A percentile compares a stretch with the other conserved stretches of the same genome.
phyloP scores from a whole-genome alignment of 2,888 invertebrate species.

The Nesidiocoris tenuis region DNA sequence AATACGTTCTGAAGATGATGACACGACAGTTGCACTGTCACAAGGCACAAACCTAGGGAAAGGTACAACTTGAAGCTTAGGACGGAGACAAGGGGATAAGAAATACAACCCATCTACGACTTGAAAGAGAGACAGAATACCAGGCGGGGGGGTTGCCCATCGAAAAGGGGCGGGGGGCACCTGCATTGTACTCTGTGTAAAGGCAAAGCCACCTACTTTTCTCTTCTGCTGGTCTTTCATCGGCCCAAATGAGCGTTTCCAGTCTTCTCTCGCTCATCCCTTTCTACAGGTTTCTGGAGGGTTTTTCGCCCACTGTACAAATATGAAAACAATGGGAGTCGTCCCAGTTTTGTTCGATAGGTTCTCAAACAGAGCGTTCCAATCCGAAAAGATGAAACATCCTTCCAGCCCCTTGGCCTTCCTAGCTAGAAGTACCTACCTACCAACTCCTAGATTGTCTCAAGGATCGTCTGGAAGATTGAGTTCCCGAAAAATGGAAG shows the following conservation, averaged over 20 bases:
- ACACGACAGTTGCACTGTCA: neutral
- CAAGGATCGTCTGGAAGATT: too few relatives aligned
- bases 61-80: neutral
- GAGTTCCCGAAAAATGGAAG: too few relatives aligned
- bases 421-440: too few relatives aligned
- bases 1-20: neutral
- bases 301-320: constrained; percentile 6
- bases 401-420: too few relatives aligned
- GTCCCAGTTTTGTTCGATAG: constrained; percentile 11
- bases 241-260: neutral
- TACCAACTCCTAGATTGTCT: too few relatives aligned
- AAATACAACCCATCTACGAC: neutral
- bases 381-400: neutral
- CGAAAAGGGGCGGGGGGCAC: too few relatives aligned
- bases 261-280: neutral
- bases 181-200: too few relatives aligned
- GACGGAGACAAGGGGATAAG: neutral
- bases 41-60: neutral
- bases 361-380: constrained; percentile 12
- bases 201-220: neutral
- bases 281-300: neutral
- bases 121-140: neutral
- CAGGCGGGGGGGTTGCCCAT: neutral
- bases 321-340: constrained; percentile 10
- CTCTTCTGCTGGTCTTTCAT: neutral